Evolutionary conservation across 1,140 invertebrate genomes (phyloP).

Genomic region (Frieseomelitta varia): DNA sequence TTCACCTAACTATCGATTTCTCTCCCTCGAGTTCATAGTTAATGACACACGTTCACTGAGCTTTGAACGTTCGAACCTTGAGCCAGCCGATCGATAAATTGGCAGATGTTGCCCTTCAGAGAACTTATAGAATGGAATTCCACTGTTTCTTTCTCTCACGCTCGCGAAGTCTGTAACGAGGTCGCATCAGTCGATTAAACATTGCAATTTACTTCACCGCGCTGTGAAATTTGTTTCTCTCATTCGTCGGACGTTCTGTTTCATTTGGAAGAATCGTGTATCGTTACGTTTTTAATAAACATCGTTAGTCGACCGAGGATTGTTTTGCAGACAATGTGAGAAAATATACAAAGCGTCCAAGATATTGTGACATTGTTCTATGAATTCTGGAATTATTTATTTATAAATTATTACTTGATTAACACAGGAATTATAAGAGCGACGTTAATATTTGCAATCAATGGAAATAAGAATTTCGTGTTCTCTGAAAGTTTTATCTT

Average conservation of each 20-base stretch:
- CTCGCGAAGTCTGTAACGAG: background rate
- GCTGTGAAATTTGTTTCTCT: background rate
- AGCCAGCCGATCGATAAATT: background rate
- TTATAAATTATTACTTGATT: too few species aligned
- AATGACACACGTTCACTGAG: background rate
- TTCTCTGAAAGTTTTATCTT: too few species aligned
- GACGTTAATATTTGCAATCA: too few species aligned
- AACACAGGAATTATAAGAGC: too few species aligned
- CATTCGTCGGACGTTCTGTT: background rate
- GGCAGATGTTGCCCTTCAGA: background rate
- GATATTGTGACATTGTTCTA: too few species aligned
- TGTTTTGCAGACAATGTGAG: too few species aligned
- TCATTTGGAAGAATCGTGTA: background rate
- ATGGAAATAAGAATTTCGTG: too few species aligned
- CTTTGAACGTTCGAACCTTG: background rate
- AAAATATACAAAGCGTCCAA: too few species aligned
- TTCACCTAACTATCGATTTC: background rate
- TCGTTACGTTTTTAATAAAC: too few species aligned
- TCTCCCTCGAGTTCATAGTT: background rate
- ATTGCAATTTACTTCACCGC: background rate
- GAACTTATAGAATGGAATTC: background rate
- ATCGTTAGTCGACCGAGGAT: too few species aligned
- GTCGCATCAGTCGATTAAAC: background rate
- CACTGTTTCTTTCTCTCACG: background rate
- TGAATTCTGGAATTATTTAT: too few species aligned